Percentiles rank a stretch among this genome's conserved stretches.
Evolutionary conservation across 2,797 vertebrate species (phyloP).

Genomic region (Chrosomus eos): DNA sequence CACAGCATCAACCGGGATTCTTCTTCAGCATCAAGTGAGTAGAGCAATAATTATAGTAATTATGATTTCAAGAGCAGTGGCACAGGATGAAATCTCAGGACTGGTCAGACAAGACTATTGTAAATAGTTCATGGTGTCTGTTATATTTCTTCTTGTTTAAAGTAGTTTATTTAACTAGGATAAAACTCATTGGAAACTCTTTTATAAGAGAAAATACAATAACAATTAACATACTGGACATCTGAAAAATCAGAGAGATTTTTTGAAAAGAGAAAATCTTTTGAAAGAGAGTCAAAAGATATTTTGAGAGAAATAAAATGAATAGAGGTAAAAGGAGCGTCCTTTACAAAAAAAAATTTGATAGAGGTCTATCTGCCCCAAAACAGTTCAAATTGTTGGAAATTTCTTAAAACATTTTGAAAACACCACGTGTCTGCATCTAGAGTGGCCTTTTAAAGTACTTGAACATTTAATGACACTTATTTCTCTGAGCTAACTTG

Average conservation of each 20-base stretch:
- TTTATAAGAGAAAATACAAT: neutral
- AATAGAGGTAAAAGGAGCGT: neutral
- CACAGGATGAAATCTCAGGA: neutral
- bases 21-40: conserved; percentile 38
- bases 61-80: neutral
- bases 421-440: neutral
- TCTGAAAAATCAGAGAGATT: neutral
- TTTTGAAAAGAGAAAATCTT: too few relatives aligned
- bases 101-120: neutral
- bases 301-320: neutral
- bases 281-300: neutral
- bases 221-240: neutral
- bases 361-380: neutral
- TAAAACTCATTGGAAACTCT: neutral
- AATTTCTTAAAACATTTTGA: neutral
- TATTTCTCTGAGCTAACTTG: neutral
- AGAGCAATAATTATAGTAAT: neutral
- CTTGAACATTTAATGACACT: neutral
- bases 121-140: neutral
- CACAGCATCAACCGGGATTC: conserved; percentile 21
- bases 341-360: neutral
- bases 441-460: neutral
- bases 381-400: neutral
- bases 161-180: neutral
- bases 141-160: neutral